Percentiles rank a stretch among this genome's conserved stretches.
Conservation (phyloP, 1,140 invertebrate genomes). For the Nymphalis io region DNA sequence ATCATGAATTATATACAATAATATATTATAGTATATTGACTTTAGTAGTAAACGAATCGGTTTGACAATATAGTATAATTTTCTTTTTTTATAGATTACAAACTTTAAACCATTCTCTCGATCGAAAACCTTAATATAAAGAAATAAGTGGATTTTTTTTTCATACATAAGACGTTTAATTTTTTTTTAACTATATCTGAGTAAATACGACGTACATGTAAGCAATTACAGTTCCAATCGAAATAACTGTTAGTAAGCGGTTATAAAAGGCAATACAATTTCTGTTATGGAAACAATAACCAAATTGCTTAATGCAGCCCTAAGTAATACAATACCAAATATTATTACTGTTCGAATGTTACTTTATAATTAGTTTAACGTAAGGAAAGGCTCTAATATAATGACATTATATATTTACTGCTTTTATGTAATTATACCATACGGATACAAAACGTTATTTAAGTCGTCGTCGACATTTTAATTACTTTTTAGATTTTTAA, state of each 20-base stretch:
- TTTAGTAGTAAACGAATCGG: too few relatives aligned
- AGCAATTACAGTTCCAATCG: background rate
- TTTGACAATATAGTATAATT: too few relatives aligned
- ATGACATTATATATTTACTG: background rate
- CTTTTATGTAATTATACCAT: background rate
- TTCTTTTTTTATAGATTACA: too few relatives aligned
- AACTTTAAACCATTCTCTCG: too few relatives aligned
- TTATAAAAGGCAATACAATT: slow-evolving; percentile 21
- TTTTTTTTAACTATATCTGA: too few relatives aligned
- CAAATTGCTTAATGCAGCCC: slow-evolving; percentile 58
- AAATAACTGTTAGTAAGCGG: slow-evolving; percentile 3
- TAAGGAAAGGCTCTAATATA: slow-evolving; percentile 11
- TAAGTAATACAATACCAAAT: slow-evolving; percentile 46
- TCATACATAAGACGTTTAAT: too few relatives aligned
- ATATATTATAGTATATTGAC: too few relatives aligned
- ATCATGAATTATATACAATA: too few relatives aligned
- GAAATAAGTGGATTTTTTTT: too few relatives aligned
- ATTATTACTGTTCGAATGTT: slow-evolving; percentile 52
- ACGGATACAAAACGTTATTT: too few relatives aligned
- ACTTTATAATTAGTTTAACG: slow-evolving; percentile 47
- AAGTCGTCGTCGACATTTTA: too few relatives aligned
- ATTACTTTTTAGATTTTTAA: background rate
- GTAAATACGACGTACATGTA: background rate
- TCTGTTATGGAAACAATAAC: slow-evolving; percentile 62
- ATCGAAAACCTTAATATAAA: too few relatives aligned